Base-by-base conservation (phyloP, 2,797 vertebrate species). In the Enteromius anoplus region DNA sequence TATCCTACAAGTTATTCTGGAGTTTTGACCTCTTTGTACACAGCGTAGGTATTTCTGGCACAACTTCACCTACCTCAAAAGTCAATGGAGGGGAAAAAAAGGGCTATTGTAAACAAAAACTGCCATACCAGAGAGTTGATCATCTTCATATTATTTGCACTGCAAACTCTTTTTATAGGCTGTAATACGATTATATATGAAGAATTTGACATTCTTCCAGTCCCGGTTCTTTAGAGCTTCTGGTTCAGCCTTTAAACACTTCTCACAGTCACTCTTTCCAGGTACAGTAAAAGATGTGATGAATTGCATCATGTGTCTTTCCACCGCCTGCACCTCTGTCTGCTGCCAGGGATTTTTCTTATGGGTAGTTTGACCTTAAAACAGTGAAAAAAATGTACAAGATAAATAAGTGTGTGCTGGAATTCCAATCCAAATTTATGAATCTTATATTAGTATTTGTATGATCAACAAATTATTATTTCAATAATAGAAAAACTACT, bases 211-310 rank as follows among this genome's bases (percentile, higher is more conserved):
- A 37, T 78, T 87, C 53, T 87, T 85, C 88, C 84, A 86, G 51
- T 83, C 64, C 7, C 72, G 9, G 69, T 88, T 86, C 32, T 84
- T 85, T 8, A 90, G 81, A 71, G 84, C 85, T 72, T 82, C 81
- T 32, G 88, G 85, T 88, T 89, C 87, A 55, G 85, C 88, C 15
- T 23, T 88, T 70, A 89, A 87, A 88, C 87, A 89, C 10, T 86
- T 91, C 65, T 89, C 84, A 79, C 87, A 91, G 19, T 91, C 85
- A 19, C 29, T 77, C 69, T 89, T 89, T 81, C 37, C 14, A 70
- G 86, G 88, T 72, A 90, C 85, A 80, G 81, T 80, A 62, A 79
- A 85, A 49, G 82, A 87, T 58, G 78, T 85, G 78, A 87, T 87
- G 71, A 87, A 87, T 4, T 4, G 21, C 55, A 72, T 84, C 83